A percentile compares a stretch with the other conserved stretches of the same genome.
Evolutionary conservation across 64 coral and sea anemone species (phyloP).

Genomic region (Porites lutea): DNA sequence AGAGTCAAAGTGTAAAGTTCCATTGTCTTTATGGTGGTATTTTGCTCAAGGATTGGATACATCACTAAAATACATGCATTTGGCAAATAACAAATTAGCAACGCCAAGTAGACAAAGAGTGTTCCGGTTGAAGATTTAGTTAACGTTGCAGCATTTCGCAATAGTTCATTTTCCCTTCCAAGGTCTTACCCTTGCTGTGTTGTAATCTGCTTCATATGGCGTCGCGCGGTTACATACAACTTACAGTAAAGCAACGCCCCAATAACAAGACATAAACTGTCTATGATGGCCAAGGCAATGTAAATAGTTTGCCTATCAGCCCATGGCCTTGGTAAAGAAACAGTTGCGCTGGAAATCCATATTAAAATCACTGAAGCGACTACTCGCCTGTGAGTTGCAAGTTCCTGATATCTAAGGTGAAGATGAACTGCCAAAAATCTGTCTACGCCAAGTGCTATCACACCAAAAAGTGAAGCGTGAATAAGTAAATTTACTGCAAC

Average conservation of each 20-base stretch:
- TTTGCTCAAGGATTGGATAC: not conserved
- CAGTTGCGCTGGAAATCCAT: not conserved
- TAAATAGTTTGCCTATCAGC: not conserved
- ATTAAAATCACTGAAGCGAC: not conserved
- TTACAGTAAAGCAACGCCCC: not conserved
- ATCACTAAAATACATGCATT: not conserved
- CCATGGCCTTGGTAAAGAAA: not conserved
- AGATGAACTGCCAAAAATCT: not conserved
- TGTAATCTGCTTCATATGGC: not conserved
- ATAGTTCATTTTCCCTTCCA: too few species aligned
- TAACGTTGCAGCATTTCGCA: not conserved
- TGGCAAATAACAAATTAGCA: slow-evolving; percentile 17
- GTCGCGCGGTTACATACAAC: not conserved
- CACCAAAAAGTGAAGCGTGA: not conserved
- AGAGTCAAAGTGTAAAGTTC: not conserved
- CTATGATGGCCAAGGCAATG: not conserved
- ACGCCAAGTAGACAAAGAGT: slow-evolving; percentile 14
- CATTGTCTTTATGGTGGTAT: not conserved
- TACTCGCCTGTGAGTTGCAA: not conserved
- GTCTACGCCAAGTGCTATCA: not conserved
- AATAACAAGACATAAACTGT: not conserved
- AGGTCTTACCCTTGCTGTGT: not conserved
- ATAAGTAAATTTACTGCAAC: not conserved
- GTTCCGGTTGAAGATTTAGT: slow-evolving; percentile 1
- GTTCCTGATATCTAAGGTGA: slow-evolving; percentile 12